These are phyloP conservation scores for Diplosoma virens DNA, from an alignment of 23 tunicate species.

Conservation along the genomic window DNA sequence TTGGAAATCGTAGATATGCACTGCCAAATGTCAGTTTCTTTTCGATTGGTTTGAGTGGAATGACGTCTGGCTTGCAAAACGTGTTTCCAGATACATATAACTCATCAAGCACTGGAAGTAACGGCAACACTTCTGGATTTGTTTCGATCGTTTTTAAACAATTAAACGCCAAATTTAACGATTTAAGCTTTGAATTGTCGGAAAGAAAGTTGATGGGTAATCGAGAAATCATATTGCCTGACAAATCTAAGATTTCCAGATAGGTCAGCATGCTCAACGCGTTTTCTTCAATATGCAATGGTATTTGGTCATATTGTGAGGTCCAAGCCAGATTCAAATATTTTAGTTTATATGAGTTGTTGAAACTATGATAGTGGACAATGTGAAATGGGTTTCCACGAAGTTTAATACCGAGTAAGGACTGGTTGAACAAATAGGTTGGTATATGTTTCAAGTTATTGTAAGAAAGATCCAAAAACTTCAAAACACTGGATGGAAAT, in stretches of 20 bases:
- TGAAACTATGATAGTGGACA: not conserved
- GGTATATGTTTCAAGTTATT: not conserved
- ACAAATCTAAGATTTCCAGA: not conserved
- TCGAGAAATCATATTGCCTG: not conserved
- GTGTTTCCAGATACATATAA: not conserved
- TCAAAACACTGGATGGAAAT: not conserved
- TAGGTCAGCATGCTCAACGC: not conserved
- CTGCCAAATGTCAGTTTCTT: not conserved
- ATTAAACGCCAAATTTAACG: not conserved
- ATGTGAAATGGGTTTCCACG: not conserved
- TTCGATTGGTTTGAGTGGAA: not conserved
- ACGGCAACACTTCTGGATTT: not conserved
- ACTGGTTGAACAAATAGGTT: not conserved
- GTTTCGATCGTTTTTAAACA: not conserved
- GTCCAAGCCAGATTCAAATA: slow-evolving; percentile 7
- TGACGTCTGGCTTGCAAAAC: not conserved
- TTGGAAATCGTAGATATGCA: not conserved
- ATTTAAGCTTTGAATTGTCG: not conserved
- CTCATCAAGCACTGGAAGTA: not conserved
- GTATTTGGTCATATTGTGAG: not conserved
- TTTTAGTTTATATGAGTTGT: not conserved
- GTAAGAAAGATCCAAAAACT: slow-evolving; percentile 2
- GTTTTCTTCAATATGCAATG: not conserved
- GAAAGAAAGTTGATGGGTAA: not conserved
- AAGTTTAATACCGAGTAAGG: not conserved